Conservation (phyloP, 1,140 invertebrate genomes). For the Hestina assimilis region DNA sequence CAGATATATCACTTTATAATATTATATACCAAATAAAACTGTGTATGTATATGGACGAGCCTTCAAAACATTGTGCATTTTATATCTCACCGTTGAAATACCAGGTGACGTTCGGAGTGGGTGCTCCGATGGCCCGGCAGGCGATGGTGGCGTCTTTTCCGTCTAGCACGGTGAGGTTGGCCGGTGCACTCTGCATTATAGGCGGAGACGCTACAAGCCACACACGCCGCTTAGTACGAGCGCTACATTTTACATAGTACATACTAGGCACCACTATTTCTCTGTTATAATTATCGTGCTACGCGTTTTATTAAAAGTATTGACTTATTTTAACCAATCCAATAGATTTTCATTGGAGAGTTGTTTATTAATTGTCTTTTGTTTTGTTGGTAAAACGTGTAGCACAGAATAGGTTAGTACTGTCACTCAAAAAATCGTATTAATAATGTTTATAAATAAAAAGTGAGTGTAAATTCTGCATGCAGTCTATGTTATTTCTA, state of each 20-base stretch:
- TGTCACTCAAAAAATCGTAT: neutral
- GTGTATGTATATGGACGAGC: neutral
- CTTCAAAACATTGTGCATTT: neutral
- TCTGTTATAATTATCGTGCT: neutral
- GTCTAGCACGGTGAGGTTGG: constrained; percentile 93
- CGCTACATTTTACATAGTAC: constrained; percentile 28
- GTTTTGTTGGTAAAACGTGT: neutral
- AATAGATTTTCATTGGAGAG: too few relatives aligned
- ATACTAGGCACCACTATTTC: constrained; percentile 8
- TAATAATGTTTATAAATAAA: neutral
- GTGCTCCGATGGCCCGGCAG: constrained; percentile 93
- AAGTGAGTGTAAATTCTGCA: neutral
- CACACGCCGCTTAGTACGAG: constrained; percentile 61
- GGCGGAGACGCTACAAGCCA: constrained; percentile 88
- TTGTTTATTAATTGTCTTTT: too few relatives aligned
- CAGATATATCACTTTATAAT: neutral
- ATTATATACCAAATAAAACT: neutral
- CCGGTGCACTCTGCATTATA: constrained; percentile 88
- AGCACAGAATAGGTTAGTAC: neutral
- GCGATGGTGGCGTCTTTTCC: constrained; percentile 93
- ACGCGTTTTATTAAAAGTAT: constrained; percentile 6
- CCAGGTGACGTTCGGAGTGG: constrained; percentile 95
- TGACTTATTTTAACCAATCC: too few relatives aligned
- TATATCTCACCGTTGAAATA: constrained; percentile 87
- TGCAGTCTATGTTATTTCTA: neutral